A percentile compares a stretch with the other conserved stretches of the same genome.
Conservation (phyloP, 2,888 invertebrate genomes). For the Melipona bicolor region DNA sequence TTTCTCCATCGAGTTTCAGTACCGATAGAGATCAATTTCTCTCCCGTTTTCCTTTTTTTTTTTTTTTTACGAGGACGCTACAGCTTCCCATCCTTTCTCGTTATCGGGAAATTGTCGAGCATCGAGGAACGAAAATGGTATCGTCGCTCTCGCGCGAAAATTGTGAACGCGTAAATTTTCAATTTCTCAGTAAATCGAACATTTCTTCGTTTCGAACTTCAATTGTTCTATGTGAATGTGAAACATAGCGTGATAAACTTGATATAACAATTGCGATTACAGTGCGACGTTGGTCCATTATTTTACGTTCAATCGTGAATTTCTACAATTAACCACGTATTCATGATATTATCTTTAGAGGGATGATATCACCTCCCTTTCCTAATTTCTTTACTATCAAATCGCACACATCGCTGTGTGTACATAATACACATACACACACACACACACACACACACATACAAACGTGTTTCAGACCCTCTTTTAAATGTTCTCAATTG, state of each 20-base stretch:
- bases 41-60: background rate
- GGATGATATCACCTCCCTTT: background rate
- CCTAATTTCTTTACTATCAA: background rate
- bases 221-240: background rate
- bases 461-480: background rate
- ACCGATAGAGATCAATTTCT: background rate
- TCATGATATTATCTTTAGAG: background rate
- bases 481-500: conserved; percentile 24
- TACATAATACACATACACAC: background rate
- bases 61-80: background rate
- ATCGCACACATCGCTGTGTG: conserved; percentile 8
- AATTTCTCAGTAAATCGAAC: background rate
- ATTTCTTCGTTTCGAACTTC: background rate
- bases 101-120: background rate
- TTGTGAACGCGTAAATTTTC: background rate
- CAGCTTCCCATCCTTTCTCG: background rate
- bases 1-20: background rate
- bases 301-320: background rate
- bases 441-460: background rate
- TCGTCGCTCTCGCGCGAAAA: background rate
- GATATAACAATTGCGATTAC: background rate
- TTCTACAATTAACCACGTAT: background rate
- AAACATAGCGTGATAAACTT: background rate
- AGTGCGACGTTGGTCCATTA: background rate
- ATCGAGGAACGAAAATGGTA: background rate